These are phyloP conservation scores for Eurystomus gularis DNA, from an alignment of 2,113 vertebrate species.

Conservation along the genomic window DNA sequence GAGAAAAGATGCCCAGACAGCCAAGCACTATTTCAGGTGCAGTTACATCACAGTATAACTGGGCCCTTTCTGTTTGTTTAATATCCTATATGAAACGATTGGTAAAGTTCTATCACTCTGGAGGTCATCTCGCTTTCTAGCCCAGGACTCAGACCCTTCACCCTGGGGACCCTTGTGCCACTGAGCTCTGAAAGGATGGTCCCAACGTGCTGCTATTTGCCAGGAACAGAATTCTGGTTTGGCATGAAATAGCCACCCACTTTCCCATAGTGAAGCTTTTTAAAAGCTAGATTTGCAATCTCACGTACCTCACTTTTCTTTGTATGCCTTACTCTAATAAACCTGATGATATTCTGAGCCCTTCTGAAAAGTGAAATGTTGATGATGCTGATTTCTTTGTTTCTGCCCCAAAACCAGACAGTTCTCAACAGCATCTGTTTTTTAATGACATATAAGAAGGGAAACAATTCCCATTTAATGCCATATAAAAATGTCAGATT, in stretches of 20 bases:
- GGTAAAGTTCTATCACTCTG: background rate
- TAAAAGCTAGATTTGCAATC: background rate
- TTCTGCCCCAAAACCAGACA: background rate
- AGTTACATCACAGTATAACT: background rate
- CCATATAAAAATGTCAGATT: background rate
- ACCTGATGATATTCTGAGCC: background rate
- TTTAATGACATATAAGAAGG: background rate
- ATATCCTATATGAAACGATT: background rate
- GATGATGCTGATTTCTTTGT: background rate
- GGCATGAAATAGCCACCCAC: background rate
- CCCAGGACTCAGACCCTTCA: background rate
- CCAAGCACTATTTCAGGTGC: background rate
- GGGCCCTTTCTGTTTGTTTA: background rate
- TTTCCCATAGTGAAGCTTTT: accelerated
- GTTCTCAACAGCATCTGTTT: background rate
- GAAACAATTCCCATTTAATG: background rate
- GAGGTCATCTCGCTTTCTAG: background rate
- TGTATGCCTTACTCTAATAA: background rate
- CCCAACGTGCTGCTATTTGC: accelerated
- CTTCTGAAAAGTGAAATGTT: background rate
- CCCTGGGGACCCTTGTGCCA: background rate
- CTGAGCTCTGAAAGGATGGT: background rate
- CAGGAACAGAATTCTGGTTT: background rate
- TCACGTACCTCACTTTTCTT: background rate
- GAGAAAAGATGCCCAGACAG: background rate